Evolutionary conservation across 2,888 invertebrate genomes (phyloP), one percentile per base, ranked within the genome.

Genomic region (Achlya flavicornis): DNA sequence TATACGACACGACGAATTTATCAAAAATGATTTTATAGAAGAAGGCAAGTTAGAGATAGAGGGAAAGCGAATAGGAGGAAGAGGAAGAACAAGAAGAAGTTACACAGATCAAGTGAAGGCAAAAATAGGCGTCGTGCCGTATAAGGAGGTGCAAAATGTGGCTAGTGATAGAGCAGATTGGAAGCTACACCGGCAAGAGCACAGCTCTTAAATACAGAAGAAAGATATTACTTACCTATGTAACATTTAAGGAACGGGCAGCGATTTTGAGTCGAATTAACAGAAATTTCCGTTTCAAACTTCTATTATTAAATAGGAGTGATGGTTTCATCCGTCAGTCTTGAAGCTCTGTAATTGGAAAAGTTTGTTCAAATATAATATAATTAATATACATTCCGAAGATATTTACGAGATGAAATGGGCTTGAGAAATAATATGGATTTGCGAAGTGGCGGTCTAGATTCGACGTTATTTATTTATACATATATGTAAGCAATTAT

Each of bases 251-350:
- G 7, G 19, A 16, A 53, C 4, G 19, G 53, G n/a, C n/a, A 10
- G 53, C 53, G 19, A 48, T 10, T 53, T 53, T 53, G 14, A 10
- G 19, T 53, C 19, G 19, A 16, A 53, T 53, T 53, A 53, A 19
- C 53, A 53, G 53, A 66, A 53, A 33, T 70, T 4, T 57, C 16
- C 8, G 12, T 58, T 57, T 26, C 48, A 58, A 16, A 43, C 33
- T 14, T 64, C 32, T n/a, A 46, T 38, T 78, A 38, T 61, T 80
- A n/a, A 74, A 64, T 58, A 68, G 64, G 26, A 57, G 71, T 43
- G 75, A 81, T 65, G 84, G 82, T 0, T 63, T 63, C 61, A 63
- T 63, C 61, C 63, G 41, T 63, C 61, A 61, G 61, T n/a, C 16
- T 33, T n/a, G 19, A 63, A 63, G 57, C 43, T 57, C 41, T 12